A percentile compares a stretch with the other conserved stretches of the same genome.
These are phyloP conservation scores for Diachasmimorpha longicaudata DNA, from an alignment of 1,140 invertebrate genomes.

Conservation along the genomic window DNA sequence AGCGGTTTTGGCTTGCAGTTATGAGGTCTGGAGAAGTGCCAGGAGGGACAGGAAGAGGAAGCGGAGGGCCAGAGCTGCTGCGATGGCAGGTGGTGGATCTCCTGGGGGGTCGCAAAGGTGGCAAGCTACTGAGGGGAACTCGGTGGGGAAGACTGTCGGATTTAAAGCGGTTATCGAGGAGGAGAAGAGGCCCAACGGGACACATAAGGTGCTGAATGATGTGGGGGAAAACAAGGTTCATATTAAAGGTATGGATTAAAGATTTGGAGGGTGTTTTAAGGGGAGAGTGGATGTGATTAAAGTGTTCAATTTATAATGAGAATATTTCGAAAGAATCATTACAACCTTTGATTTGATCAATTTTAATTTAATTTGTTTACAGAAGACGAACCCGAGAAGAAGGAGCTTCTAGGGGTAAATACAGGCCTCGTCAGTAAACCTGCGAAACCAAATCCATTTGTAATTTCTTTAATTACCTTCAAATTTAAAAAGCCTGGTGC, in stretches of 20 bases:
- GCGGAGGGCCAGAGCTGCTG: slow-evolving; percentile 45
- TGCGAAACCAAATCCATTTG: slow-evolving; percentile 62
- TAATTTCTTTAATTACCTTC: slow-evolving; percentile 54
- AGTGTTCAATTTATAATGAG: too few relatives aligned
- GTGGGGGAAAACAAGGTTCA: slow-evolving; percentile 52
- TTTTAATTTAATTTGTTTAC: not conserved
- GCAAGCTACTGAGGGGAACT: slow-evolving; percentile 49
- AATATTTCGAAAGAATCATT: too few relatives aligned
- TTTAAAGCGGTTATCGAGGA: slow-evolving; percentile 51
- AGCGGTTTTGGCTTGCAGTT: slow-evolving; percentile 69
- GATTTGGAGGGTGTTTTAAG: too few relatives aligned
- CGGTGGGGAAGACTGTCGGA: slow-evolving; percentile 48
- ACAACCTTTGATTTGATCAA: not conserved
- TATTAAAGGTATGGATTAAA: slow-evolving; percentile 48
- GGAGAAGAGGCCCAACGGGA: slow-evolving; percentile 56
- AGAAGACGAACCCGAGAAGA: slow-evolving; percentile 60
- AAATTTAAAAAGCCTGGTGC: slow-evolving; percentile 26
- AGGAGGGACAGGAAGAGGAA: slow-evolving; percentile 63
- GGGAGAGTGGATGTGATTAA: too few relatives aligned
- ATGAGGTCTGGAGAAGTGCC: slow-evolving; percentile 66
- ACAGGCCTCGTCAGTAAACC: slow-evolving; percentile 59
- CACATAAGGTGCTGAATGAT: slow-evolving; percentile 53
- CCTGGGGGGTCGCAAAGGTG: slow-evolving; percentile 53
- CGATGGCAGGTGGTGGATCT: slow-evolving; percentile 30
- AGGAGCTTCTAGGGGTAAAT: slow-evolving; percentile 63